phyloP scores from a whole-genome alignment of 2,797 vertebrate species.

The Notolabrus celidotus region DNA sequence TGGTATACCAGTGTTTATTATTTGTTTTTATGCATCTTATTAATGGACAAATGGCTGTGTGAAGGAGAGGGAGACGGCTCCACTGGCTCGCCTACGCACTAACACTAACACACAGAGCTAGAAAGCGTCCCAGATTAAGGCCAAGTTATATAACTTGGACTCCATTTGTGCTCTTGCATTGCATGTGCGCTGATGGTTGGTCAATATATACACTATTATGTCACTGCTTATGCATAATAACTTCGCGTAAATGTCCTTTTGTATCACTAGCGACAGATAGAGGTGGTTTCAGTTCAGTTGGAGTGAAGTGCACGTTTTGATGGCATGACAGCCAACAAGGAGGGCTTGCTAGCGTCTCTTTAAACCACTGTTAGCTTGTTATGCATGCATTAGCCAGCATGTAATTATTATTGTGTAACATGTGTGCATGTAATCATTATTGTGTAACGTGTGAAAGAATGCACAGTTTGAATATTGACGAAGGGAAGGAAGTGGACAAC shows the following conservation, averaged over 20 bases:
- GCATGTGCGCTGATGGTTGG: conserved; percentile 48
- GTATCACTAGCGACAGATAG: neutral
- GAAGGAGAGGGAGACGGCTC: conserved; percentile 26
- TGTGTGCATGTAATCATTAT: conserved; percentile 17
- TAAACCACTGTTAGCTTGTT: conserved; percentile 37
- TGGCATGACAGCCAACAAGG: conserved; percentile 1
- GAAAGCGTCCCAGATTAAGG: conserved; percentile 84
- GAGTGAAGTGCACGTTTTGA: conserved; percentile 3
- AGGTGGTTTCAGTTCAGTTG: neutral
- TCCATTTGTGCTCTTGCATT: conserved; percentile 69
- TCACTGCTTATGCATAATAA: neutral
- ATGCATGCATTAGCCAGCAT: conserved; percentile 12
- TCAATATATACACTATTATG: conserved; percentile 8
- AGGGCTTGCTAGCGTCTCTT: conserved; percentile 31
- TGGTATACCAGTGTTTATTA: conserved; percentile 6
- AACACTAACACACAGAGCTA: conserved; percentile 57
- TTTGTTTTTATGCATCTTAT: conserved; percentile 18
- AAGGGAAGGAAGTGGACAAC: conserved; percentile 48
- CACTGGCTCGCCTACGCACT: conserved; percentile 69
- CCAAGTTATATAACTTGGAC: conserved; percentile 86
- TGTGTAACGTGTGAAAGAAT: no score
- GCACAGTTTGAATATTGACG: conserved; percentile 7
- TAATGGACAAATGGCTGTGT: conserved; percentile 15
- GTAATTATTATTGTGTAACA: conserved; percentile 9
- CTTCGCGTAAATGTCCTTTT: neutral